Base-by-base conservation (phyloP, 2,888 invertebrate species). In the Ceramica pisi region DNA sequence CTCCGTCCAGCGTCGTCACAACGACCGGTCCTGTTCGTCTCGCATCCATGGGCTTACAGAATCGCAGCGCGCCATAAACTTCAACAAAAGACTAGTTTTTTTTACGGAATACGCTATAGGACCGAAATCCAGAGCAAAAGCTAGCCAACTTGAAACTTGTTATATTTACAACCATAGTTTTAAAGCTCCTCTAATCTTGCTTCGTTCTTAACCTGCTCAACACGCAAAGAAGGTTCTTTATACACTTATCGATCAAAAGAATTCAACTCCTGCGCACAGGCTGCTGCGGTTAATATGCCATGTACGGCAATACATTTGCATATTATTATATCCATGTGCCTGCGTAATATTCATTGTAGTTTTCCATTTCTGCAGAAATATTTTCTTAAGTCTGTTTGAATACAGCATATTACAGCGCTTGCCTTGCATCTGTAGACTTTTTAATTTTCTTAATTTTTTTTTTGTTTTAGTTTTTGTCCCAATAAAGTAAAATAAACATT, bases 291-390 rank as follows among this genome's bases (percentile, higher is more conserved):
- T 23, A 67, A 67, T 78, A 71, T 78, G 55, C 63, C 48, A 64
- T 77, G 23, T 48, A 77, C 4, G 44, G 41, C 8, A 16, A 46
- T 19, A 26, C 9, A 66, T 71, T 82, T 44, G 60, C 82, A 78
- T 71, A 66, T 66, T 67, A 64, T 78, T 67, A 21, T 82, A 82
- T 71, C 35, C 26, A 60, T 66, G 35, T 60, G 26, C 62, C 35
- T 82, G 55, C 79, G 62, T 71, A 71, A 78, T 82, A 57, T 41
- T 0, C 12, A 14, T 46, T 65, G 79, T 71, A 71, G 35, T 78
- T 82, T 78, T 78, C 83, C 78, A 64, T 67, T 71, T 46, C 12
- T 57, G 10, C 12, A 26, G 64, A 48, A 76, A 61, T 53, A 46
- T 66, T n/a, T n/a, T n/a, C n/a, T n/a, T 53, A 3, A 19, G 31